Evolutionary conservation across 1,140 invertebrate species (phyloP).

Genomic region (Trichoplusia ni): DNA sequence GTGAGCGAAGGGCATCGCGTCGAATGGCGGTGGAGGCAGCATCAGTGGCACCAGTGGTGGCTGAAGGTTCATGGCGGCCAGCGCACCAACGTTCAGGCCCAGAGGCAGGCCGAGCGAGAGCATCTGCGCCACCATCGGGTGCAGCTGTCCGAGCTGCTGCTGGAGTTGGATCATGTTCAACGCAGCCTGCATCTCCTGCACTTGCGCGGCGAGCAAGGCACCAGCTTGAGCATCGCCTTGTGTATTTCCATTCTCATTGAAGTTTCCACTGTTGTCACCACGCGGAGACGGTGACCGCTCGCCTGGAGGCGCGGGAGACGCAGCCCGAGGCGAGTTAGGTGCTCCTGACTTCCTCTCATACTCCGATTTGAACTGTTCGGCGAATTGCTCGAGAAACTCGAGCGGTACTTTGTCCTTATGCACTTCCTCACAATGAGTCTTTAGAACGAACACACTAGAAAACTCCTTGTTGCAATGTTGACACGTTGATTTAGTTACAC

Average conservation of each 20-base stretch:
- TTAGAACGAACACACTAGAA: conserved; percentile 97
- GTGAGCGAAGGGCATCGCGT: conserved; percentile 82
- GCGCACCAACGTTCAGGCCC: conserved; percentile 91
- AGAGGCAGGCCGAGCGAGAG: conserved; percentile 89
- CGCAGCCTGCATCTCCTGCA: conserved; percentile 92
- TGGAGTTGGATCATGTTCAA: conserved; percentile 94
- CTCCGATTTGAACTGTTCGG: conserved; percentile 93
- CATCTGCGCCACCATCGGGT: conserved; percentile 88
- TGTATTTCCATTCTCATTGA: conserved; percentile 82
- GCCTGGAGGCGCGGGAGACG: conserved; percentile 79
- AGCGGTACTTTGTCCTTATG: conserved; percentile 95
- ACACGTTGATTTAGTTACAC: conserved; percentile 89
- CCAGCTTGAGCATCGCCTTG: conserved; percentile 82
- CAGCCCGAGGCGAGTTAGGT: conserved; percentile 84
- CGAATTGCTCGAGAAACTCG: conserved; percentile 95
- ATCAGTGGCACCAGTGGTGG: conserved; percentile 94
- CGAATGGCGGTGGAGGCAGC: conserved; percentile 90
- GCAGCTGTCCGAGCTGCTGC: conserved; percentile 89
- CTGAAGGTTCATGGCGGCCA: conserved; percentile 94
- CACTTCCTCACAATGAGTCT: conserved; percentile 97
- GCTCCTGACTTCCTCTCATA: conserved; percentile 91
- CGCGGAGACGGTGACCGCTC: conserved; percentile 81
- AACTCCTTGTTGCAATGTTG: conserved; percentile 96
- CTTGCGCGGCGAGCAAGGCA: conserved; percentile 87
- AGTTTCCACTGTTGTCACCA: conserved; percentile 78